phyloP scores from a whole-genome alignment of 2,113 vertebrate genomes.

The Paradoxurus hermaphroditus region DNA sequence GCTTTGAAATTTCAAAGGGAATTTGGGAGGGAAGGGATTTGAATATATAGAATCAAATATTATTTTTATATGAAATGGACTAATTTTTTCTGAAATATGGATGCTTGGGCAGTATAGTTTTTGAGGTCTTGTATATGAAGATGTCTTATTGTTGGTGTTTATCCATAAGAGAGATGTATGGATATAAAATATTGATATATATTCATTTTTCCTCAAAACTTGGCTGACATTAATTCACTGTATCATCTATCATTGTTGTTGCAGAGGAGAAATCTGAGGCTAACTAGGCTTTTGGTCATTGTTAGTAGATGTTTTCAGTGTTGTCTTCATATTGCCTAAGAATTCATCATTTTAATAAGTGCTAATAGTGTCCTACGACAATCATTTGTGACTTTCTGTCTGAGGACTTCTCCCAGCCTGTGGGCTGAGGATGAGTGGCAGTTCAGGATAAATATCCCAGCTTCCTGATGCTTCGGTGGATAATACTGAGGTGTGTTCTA shows the following conservation, averaged over 20 bases:
- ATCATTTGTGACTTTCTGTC: neutral
- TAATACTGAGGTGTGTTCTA: neutral
- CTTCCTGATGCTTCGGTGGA: neutral
- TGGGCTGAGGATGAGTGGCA: neutral
- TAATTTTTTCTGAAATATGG: neutral
- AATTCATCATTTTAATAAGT: neutral
- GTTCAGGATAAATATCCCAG: neutral
- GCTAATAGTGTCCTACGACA: neutral
- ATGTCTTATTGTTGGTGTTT: neutral
- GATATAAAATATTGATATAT: neutral
- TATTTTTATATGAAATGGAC: neutral
- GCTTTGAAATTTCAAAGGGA: constrained; percentile 15
- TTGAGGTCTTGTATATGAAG: neutral
- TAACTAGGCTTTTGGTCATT: neutral
- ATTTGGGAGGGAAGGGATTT: neutral
- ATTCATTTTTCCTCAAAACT: neutral
- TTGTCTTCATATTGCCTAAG: neutral
- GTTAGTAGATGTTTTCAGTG: neutral
- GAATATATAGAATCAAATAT: neutral
- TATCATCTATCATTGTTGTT: neutral
- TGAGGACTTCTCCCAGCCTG: neutral
- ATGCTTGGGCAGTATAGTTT: neutral
- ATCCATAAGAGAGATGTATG: neutral
- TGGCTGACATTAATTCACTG: neutral
- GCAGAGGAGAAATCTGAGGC: neutral